Base-by-base conservation (phyloP, 2,888 invertebrate species). In the Hybos culiciformis region DNA sequence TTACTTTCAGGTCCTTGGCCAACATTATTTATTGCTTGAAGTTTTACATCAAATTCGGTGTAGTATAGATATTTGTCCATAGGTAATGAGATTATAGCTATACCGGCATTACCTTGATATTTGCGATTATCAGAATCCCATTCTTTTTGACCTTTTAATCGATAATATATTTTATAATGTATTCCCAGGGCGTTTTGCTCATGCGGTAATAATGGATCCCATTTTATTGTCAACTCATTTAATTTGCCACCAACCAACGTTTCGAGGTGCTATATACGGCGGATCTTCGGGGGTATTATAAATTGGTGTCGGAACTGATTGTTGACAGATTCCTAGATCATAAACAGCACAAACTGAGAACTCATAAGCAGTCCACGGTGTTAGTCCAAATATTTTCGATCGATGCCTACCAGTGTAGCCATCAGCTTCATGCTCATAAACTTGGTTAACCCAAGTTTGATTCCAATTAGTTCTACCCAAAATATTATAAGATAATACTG, bases 271-370 rank as follows among this genome's bases (percentile, higher is more conserved):
- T 54, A 77, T 76, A 51, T 77, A 78, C 0, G 92, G 92, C 48
- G 72, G 75, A 53, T 85, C 86, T 4, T 86, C 77, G 24, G 78
- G 76, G 1, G 92, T 92, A 18, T 84, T 83, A 59, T 84, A 83
- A 51, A 85, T 81, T 0, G 91, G 90, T 48, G 90, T 90, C 0
- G 91, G 83, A 3, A 79, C 73, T 1, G 91, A 92, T 1, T 83
- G 77, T 29, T 72, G 70, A 8, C 93, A 92, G 47, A 80, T 75
- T 2, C 94, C 94, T 41, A 83, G 68, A 53, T 75, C 73, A 62
- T 96, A 96, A 39, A 82, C 80, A n/a, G 93, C 90, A 48, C 82
- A 73, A 2, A 96, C 82, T 51, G 87, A 74, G 58, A 96, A 93
- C 60, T 88, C 86, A 58, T 94, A 94, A 0, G 80, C 78, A 0